Percentiles rank a stretch among this genome's conserved stretches.
These are phyloP conservation scores for Nibea albiflora DNA, from an alignment of 2,113 vertebrate genomes.

Conservation along the genomic window DNA sequence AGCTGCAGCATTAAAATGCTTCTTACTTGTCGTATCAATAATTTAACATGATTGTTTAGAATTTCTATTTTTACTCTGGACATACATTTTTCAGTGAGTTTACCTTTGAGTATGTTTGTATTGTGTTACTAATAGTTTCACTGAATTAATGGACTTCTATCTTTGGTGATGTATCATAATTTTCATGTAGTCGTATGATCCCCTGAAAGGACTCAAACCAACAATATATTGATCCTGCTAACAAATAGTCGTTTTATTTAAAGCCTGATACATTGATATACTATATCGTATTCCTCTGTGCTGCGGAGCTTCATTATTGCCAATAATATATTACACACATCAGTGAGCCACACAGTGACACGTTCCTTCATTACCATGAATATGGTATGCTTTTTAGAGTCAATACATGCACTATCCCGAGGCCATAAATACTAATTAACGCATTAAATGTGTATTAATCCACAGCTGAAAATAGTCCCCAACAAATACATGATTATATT, in stretches of 20 bases:
- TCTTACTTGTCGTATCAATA: not conserved
- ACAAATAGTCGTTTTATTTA: not conserved
- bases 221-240: no score
- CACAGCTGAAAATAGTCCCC: not conserved
- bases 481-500: not conserved
- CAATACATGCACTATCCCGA: not conserved
- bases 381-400: not conserved
- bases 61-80: not conserved
- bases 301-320: not conserved
- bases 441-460: conserved; percentile 5
- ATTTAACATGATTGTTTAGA: not conserved
- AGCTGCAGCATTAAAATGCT: conserved; percentile 7
- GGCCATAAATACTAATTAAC: not conserved
- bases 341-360: not conserved
- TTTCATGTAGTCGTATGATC: no score
- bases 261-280: not conserved
- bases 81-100: not conserved
- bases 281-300: not conserved
- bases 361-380: not conserved
- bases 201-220: no score
- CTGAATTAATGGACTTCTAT: not conserved
- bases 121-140: not conserved
- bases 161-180: no score
- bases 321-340: not conserved
- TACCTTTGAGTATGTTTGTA: not conserved